These are phyloP conservation scores for Burhinus bistriatus DNA, from an alignment of 2,113 vertebrate genomes.

Conservation along the genomic window DNA sequence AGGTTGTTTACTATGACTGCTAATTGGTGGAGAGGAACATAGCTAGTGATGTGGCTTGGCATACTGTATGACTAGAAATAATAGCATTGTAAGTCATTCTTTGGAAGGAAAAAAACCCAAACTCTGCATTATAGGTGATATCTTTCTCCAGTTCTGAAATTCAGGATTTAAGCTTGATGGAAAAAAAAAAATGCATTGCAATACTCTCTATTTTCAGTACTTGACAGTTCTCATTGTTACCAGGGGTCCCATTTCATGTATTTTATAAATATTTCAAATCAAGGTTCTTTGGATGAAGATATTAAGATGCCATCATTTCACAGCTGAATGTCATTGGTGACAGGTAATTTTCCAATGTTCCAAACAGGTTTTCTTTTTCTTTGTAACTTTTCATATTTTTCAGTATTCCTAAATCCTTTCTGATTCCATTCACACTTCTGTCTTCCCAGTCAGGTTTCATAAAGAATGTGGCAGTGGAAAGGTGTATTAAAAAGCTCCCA, in stretches of 20 bases:
- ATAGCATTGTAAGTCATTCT: neutral
- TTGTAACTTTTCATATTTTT: neutral
- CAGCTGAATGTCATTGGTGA: slow-evolving; percentile 17
- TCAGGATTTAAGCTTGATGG: neutral
- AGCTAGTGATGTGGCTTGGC: neutral
- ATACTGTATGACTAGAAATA: neutral
- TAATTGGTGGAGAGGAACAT: neutral
- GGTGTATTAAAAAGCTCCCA: neutral
- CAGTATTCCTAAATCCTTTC: neutral
- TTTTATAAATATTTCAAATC: slow-evolving; percentile 46
- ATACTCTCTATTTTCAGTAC: neutral
- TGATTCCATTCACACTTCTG: neutral
- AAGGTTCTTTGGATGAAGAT: neutral
- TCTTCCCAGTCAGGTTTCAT: neutral
- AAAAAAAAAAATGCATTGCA: neutral
- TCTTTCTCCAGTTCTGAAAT: neutral
- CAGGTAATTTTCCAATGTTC: slow-evolving; percentile 4
- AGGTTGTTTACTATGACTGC: neutral
- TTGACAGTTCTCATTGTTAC: slow-evolving; percentile 7
- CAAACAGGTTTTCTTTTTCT: neutral
- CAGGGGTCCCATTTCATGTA: neutral
- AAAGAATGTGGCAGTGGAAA: neutral
- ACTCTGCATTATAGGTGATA: neutral
- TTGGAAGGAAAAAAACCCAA: neutral
- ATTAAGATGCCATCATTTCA: slow-evolving; percentile 13